Base-by-base conservation (phyloP, 1,140 invertebrate species). In the Drosophila ohnishii region DNA sequence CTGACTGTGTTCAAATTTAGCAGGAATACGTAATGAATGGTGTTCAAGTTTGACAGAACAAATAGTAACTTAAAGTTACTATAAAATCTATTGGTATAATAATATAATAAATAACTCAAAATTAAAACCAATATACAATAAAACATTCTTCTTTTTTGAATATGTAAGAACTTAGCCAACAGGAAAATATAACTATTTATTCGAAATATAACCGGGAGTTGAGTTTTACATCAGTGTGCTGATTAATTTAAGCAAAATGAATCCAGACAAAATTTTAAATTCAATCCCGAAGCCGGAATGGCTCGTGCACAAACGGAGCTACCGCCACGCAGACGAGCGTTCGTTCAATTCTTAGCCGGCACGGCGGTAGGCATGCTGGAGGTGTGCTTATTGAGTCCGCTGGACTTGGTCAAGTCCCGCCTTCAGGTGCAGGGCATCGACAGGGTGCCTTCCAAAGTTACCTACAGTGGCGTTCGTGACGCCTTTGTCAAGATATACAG, bases 401-500 rank as follows among this genome's bases (percentile, higher is more conserved):
- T 84, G n/a, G 80, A 84, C 35, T 60, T 84, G n/a, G 35, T 84
- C 6, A 84, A 76, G 59, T 62, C 76, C 5, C 58, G 80, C 1
- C 32, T 84, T 19, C 80, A 84, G 22, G 13, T 75, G 50, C 80
- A 84, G 40, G 28, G 37, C 2, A 5, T 19, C 16, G 6, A 2
- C 3, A 1, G 3, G 11, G 9, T 5, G 32, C 0, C 0, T 1
- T 0, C n/a, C 6, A n/a, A 74, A 53, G 13, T 44, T 61, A 93
- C 94, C 81, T 97, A 97, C 79, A 93, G 89, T 74, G 97, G 97
- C 9, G 94, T 98, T 35, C 91, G 93, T 34, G 97, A 98, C 91
- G 98, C 97, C 91, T 95, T 98, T 88, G 92, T 85, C 56, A 97
- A 97, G 93, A 98, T 98, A 94, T 96, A 96, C 75, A 94, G 90